A percentile compares a stretch with the other conserved stretches of the same genome.
Conservation (phyloP, 2,113 vertebrate species). For the Phalacrocorax brasilianus region DNA sequence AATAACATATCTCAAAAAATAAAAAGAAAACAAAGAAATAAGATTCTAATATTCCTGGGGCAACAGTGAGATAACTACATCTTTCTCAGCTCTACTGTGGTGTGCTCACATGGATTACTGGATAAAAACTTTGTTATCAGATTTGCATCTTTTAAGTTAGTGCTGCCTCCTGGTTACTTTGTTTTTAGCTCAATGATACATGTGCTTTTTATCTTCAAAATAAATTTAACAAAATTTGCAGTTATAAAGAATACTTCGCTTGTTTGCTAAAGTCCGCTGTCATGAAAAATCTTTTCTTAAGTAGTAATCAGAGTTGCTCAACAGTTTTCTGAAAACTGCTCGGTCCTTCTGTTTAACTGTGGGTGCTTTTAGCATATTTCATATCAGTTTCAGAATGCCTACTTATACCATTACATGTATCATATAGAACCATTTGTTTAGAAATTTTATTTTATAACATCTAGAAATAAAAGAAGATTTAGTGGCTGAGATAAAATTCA, state of each 20-base stretch:
- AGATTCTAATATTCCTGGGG: neutral
- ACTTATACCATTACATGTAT: neutral
- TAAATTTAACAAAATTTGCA: neutral
- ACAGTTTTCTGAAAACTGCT: neutral
- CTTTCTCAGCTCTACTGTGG: neutral
- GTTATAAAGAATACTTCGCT: neutral
- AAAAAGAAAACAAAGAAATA: neutral
- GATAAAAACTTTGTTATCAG: neutral
- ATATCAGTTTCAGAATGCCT: neutral
- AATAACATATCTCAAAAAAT: neutral
- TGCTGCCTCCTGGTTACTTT: neutral
- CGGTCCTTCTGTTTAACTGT: neutral
- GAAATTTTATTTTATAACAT: neutral
- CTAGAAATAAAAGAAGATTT: neutral
- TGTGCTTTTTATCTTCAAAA: neutral
- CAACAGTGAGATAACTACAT: neutral
- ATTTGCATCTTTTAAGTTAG: neutral
- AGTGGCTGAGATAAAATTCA: neutral
- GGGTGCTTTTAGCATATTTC: neutral
- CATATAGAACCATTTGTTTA: neutral
- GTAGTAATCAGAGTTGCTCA: neutral
- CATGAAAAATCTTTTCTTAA: neutral
- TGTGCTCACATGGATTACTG: neutral
- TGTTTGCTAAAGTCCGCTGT: neutral
- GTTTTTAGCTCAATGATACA: neutral